Base-by-base conservation (phyloP, 2,888 invertebrate genomes). In the Pedicia rivosa region DNA sequence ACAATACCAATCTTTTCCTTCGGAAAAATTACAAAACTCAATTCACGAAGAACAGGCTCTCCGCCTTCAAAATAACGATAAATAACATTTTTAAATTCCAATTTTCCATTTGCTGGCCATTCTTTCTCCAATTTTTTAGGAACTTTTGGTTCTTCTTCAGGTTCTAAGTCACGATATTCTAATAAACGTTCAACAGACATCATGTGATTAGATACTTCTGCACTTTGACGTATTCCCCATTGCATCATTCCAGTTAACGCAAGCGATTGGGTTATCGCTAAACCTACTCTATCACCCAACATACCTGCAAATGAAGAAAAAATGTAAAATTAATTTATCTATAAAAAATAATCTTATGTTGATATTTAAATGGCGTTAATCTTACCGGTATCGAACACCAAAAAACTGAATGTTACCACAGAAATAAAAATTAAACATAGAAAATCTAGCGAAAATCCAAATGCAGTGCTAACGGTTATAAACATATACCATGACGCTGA, bases 31-130 rank as follows among this genome's bases (percentile, higher is more conserved):
- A 46, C 43, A 22, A 72, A 56, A 26, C 70, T 71, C 45, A 90
- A 63, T 42, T 75, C 75, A 38, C 75, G 74, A 40, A 90, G 67
- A 25, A 87, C 86, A 26, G 87, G 70, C 52, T 86, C 84, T 38
- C 81, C 62, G n/a, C 78, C 84, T 45, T 77, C 68, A 45, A 84
- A 68, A 62, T 90, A 88, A 4, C 82, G 70, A 36, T 78, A 54
- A 26, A 60, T 64, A 44, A 70, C 59, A 26, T 66, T 49, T 22
- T 56, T 52, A 44, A 72, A 72, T 27, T 50, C 50, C 14, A 72
- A 58, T 43, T 54, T 52, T 7, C 72, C 72, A 4, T 57, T 49
- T 2, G 46, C 45, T 0, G 72, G 72, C 73, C 72, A 73, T 8
- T 29, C 28, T 37, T 43, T 43, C 5, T 34, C 12, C n/a, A 44